Conservation (phyloP, 2,113 vertebrate species). For the Noctilio leporinus region DNA sequence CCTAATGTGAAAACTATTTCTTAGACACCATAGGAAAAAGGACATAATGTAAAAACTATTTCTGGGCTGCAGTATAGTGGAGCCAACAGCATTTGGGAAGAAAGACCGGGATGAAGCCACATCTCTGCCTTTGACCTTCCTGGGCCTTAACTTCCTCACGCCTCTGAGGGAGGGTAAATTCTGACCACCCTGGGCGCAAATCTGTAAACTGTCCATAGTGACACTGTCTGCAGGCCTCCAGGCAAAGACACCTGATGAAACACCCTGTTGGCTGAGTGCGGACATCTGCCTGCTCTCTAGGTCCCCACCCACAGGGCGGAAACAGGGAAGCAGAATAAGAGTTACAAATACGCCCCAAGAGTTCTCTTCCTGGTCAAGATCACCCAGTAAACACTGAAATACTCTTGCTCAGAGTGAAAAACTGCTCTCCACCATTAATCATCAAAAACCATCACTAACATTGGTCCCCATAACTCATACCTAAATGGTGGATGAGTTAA, state of each 20-base stretch:
- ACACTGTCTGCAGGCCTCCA: not conserved
- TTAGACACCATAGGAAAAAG: too few species aligned
- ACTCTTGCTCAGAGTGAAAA: not conserved
- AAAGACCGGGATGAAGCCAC: not conserved
- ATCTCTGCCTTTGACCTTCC: not conserved
- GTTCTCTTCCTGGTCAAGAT: not conserved
- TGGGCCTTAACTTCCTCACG: not conserved
- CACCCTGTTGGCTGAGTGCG: not conserved
- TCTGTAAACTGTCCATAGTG: not conserved
- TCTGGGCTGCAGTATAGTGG: not conserved
- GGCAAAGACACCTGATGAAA: not conserved
- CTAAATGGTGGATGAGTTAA: not conserved
- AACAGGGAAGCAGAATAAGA: not conserved
- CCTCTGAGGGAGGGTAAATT: not conserved
- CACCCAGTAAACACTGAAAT: not conserved
- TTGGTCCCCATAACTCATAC: not conserved
- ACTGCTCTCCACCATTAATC: not conserved
- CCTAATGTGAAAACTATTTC: not conserved
- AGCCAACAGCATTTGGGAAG: not conserved
- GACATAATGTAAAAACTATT: not conserved
- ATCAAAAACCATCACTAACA: not conserved
- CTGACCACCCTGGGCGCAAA: rapidly evolving
- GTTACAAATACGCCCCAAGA: not conserved
- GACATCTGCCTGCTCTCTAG: not conserved
- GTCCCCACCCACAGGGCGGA: not conserved